phyloP scores from a whole-genome alignment of 2,888 invertebrate genomes.

The Diaphora mendica region DNA sequence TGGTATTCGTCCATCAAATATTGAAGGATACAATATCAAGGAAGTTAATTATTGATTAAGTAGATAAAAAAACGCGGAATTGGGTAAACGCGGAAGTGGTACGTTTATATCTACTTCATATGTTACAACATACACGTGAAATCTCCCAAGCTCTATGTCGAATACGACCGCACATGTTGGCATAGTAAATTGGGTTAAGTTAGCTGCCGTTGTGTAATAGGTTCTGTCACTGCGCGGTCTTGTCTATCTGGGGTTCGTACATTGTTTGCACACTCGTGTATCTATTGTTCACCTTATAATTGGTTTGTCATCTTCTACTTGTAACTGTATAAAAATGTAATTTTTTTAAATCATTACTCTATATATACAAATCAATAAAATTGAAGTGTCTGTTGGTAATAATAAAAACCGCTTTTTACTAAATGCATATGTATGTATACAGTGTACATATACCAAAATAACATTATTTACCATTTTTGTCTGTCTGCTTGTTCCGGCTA shows the following conservation, averaged over 20 bases:
- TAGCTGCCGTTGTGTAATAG: conserved; percentile 45
- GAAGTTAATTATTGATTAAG: conserved; percentile 4
- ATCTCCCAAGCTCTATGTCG: conserved; percentile 27
- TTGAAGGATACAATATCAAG: conserved; percentile 4
- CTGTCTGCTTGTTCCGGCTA: too few species aligned
- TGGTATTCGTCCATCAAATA: not conserved
- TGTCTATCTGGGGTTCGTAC: conserved; percentile 5
- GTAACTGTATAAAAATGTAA: not conserved
- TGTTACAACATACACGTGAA: conserved; percentile 30
- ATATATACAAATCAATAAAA: too few species aligned
- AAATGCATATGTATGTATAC: too few species aligned
- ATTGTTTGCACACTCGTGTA: not conserved
- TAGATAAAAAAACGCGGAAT: conserved; percentile 31
- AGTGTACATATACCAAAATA: too few species aligned
- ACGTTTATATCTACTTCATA: conserved; percentile 16
- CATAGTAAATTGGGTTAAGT: conserved; percentile 52
- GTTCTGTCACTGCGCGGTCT: conserved; percentile 2
- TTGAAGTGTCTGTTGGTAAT: too few species aligned
- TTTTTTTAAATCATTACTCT: not conserved
- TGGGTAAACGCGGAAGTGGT: conserved; percentile 35
- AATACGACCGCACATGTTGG: conserved; percentile 36
- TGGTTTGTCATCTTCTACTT: not conserved
- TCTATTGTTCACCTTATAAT: not conserved
- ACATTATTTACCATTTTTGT: too few species aligned
- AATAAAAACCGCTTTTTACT: too few species aligned